These are phyloP conservation scores for Horisme vitalbata DNA, from an alignment of 2,888 invertebrate genomes.

Conservation along the genomic window DNA sequence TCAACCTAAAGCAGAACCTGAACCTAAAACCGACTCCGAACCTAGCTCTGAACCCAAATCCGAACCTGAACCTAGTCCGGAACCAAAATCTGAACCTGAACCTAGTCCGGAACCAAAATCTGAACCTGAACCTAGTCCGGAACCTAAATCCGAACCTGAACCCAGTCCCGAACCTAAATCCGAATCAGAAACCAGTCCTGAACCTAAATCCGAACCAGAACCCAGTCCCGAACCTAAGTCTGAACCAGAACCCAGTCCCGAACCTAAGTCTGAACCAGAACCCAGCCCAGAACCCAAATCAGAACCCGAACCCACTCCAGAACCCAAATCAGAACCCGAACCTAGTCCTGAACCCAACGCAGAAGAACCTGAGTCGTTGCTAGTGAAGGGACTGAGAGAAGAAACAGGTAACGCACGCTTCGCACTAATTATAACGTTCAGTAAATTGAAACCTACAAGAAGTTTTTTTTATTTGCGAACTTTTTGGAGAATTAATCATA, in stretches of 20 bases:
- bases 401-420: slow-evolving; percentile 78
- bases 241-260: slow-evolving; percentile 34
- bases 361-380: slow-evolving; percentile 68
- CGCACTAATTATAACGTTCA: slow-evolving; percentile 42
- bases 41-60: slow-evolving; percentile 57
- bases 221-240: slow-evolving; percentile 55
- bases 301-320: too few relatives aligned
- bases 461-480: too few relatives aligned
- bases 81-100: slow-evolving; percentile 32
- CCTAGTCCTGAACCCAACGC: slow-evolving; percentile 61
- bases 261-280: slow-evolving; percentile 43
- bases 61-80: slow-evolving; percentile 58
- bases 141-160: slow-evolving; percentile 43
- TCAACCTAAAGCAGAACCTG: slow-evolving; percentile 37
- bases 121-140: slow-evolving; percentile 33
- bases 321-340: too few relatives aligned
- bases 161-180: slow-evolving; percentile 48
- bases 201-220: slow-evolving; percentile 43
- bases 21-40: slow-evolving; percentile 51
- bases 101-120: slow-evolving; percentile 35
- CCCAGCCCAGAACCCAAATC: slow-evolving; percentile 52
- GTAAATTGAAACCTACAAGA: too few relatives aligned
- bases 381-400: slow-evolving; percentile 78
- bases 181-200: slow-evolving; percentile 49
- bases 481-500: too few relatives aligned